Evolutionary conservation across 2,888 invertebrate species (phyloP).

Genomic region (Theodoxus fluviatilis): DNA sequence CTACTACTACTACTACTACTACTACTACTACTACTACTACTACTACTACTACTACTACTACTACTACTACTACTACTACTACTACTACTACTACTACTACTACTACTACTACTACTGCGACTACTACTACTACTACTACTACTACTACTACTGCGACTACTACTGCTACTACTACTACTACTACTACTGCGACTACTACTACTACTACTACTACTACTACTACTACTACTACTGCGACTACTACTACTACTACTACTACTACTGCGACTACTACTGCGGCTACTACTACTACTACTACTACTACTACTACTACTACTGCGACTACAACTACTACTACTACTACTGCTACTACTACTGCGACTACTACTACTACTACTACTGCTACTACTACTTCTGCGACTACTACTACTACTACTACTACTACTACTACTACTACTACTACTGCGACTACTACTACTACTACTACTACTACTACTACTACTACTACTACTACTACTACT

Average conservation of each 20-base stretch:
- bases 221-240: conserved; percentile 5
- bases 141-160: neutral
- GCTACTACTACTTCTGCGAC: conserved; percentile 18
- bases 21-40: conserved; percentile 5
- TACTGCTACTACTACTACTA: neutral
- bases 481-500: conserved; percentile 8
- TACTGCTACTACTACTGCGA: conserved; percentile 19
- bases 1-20: neutral
- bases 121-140: neutral
- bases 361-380: conserved; percentile 21
- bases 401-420: conserved; percentile 19
- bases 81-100: neutral
- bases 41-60: neutral
- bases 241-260: conserved; percentile 6
- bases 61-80: neutral
- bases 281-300: conserved; percentile 1
- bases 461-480: conserved; percentile 16
- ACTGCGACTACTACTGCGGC: neutral
- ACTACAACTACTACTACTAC: conserved; percentile 24
- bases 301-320: neutral
- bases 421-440: neutral
- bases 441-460: conserved; percentile 18
- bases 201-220: conserved; percentile 8
- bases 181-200: neutral
- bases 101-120: neutral